Base-by-base conservation (phyloP, 2,797 vertebrate genomes). In the Morus bassanus region DNA sequence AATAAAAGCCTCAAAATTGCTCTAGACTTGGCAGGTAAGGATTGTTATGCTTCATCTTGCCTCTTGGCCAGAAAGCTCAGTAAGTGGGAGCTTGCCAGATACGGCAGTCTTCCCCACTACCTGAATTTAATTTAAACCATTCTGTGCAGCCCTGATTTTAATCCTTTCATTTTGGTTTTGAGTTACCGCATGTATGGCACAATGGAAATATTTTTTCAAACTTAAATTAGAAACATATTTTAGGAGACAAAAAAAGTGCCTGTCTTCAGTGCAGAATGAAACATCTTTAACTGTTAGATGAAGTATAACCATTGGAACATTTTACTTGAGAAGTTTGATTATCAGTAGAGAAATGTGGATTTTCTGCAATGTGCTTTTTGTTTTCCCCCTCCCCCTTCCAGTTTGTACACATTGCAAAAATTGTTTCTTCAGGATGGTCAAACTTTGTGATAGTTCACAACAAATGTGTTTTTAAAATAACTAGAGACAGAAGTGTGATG, bases 121-220 rank as follows among this genome's bases (percentile, higher is more conserved):
- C 98, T 98, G 98, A 97, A 97, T 97, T 98, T 98, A 98, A 98
- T 98, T 98, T 98, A 98, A 98, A 98, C 98, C 98, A 98, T 98
- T 98, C 98, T 98, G 94, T 37, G 91, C 96, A 92, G 95, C 90
- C 93, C 97, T 97, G 97, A 98, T 98, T 98, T 97, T 82, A 98
- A 97, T 97, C 97, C 98, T 98, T 98, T 98, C 98, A 98, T 97
- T 98, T 98, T 88, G 97, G 98, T 98, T 98, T 98, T 98, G 98
- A 95, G 96, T 98, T 98, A 98, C 98, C 74, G 53, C 96, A 93
- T 98, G 96, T 97, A 98, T 97, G 97, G 98, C 96, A 98, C 97
- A 98, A 98, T 98, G 98, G 98, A 98, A 98, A 98, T 98, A 97
- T 97, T 98, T 98, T 98, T 98, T 97, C 96, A 88, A 95, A 96